phyloP scores from a whole-genome alignment of 2,797 vertebrate genomes.

The Pipistrellus nathusii region DNA sequence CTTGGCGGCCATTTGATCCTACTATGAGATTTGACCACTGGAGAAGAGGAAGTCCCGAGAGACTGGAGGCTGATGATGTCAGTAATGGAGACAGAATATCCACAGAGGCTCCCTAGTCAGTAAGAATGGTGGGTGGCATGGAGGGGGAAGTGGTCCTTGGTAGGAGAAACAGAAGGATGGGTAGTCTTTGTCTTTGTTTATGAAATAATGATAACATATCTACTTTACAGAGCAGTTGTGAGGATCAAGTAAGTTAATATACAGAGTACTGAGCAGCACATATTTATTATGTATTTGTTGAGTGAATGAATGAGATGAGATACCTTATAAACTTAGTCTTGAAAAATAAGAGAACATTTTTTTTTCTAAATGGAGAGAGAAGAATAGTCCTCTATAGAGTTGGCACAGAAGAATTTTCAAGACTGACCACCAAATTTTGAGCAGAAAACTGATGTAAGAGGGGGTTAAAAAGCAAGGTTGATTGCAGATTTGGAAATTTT shows the following conservation, averaged over 20 bases:
- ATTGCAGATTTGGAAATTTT: not conserved
- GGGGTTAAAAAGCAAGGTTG: not conserved
- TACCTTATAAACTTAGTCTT: not conserved
- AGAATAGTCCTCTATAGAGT: not conserved
- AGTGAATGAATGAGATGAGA: not conserved
- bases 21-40: not conserved
- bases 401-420: not conserved
- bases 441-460: not conserved
- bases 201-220: not conserved
- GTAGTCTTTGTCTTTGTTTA: not conserved
- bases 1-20: not conserved
- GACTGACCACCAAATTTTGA: not conserved
- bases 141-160: too few relatives aligned
- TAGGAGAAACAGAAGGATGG: not conserved
- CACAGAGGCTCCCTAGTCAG: rapidly evolving
- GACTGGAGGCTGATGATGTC: not conserved
- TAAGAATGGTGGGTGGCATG: too few relatives aligned
- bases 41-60: not conserved
- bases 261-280: not conserved
- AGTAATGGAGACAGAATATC: not conserved
- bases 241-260: not conserved
- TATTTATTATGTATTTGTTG: not conserved
- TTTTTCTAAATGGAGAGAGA: not conserved
- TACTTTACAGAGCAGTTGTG: not conserved
- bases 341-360: not conserved